phyloP scores from a whole-genome alignment of 2,888 invertebrate species.

The Folsomia manolachei region DNA sequence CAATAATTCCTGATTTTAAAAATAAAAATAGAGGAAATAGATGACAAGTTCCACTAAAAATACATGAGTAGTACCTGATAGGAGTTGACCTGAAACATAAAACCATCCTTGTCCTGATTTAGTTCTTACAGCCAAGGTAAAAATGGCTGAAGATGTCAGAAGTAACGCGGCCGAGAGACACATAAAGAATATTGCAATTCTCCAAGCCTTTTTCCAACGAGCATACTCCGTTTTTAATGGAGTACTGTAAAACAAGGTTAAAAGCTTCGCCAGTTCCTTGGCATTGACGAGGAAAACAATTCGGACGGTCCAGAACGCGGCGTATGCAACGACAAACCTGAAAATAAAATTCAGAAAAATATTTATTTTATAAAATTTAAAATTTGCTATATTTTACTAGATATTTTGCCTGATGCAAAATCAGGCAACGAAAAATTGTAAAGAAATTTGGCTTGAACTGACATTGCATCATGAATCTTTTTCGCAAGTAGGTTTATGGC shows the following conservation, averaged over 20 bases:
- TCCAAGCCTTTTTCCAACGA: constrained; percentile 18
- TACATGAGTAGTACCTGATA: no score
- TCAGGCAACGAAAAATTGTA: no score
- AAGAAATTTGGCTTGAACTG: no score
- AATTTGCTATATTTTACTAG: no score
- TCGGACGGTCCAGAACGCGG: constrained; percentile 24
- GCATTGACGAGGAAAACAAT: constrained; percentile 25
- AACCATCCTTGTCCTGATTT: background rate
- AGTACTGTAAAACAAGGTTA: constrained; percentile 20
- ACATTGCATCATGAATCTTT: constrained; percentile 11
- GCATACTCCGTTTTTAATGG: constrained; percentile 17
- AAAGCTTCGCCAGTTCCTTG: constrained; percentile 19
- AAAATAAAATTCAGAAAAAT: no score
- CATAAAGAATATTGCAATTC: constrained; percentile 6
- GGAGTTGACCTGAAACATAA: background rate
- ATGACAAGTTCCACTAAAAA: no score
- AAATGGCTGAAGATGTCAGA: background rate
- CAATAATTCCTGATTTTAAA: constrained; percentile 11
- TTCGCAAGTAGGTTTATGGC: constrained; percentile 10
- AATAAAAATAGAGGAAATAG: no score
- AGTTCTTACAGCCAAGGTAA: background rate
- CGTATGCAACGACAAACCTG: constrained; percentile 1
- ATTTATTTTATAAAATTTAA: no score
- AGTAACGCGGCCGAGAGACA: constrained; percentile 12
- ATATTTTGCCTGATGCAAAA: no score